These are phyloP conservation scores for Laothoe populi DNA, from an alignment of 2,888 invertebrate genomes.

Conservation along the genomic window DNA sequence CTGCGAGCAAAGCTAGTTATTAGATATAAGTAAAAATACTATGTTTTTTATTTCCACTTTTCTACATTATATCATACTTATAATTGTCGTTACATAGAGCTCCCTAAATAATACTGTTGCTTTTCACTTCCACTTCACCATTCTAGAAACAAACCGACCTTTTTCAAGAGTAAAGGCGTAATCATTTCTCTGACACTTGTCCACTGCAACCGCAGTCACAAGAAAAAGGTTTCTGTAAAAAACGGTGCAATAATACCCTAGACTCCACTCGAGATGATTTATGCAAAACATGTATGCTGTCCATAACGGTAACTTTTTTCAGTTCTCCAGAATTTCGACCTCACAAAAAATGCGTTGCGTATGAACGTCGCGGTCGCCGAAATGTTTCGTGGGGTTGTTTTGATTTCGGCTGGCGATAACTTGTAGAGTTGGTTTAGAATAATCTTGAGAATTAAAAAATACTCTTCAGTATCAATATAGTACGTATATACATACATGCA, in stretches of 20 bases:
- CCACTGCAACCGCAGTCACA: background rate
- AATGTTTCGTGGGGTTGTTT: constrained; percentile 40
- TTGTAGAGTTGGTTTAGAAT: constrained; percentile 27
- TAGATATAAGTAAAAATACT: no score
- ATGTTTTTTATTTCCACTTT: no score
- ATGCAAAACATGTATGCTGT: constrained; percentile 69
- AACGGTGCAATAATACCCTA: constrained; percentile 51
- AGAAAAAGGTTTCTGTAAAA: constrained; percentile 26
- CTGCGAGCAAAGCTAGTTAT: no score
- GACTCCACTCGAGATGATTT: constrained; percentile 74
- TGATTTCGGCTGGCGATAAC: constrained; percentile 43
- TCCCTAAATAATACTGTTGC: no score
- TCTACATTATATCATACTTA: no score
- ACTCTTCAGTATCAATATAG: no score
- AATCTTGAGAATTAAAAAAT: background rate
- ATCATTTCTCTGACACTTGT: constrained; percentile 1
- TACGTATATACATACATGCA: no score
- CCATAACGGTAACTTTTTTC: constrained; percentile 72
- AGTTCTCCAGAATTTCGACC: constrained; percentile 43
- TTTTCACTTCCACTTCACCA: no score
- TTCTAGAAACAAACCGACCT: no score
- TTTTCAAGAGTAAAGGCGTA: background rate
- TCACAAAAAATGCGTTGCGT: constrained; percentile 45
- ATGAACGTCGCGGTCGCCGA: constrained; percentile 40
- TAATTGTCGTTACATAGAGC: no score